Conservation (phyloP, 1,140 invertebrate genomes). For the Drosophila burlai region DNA sequence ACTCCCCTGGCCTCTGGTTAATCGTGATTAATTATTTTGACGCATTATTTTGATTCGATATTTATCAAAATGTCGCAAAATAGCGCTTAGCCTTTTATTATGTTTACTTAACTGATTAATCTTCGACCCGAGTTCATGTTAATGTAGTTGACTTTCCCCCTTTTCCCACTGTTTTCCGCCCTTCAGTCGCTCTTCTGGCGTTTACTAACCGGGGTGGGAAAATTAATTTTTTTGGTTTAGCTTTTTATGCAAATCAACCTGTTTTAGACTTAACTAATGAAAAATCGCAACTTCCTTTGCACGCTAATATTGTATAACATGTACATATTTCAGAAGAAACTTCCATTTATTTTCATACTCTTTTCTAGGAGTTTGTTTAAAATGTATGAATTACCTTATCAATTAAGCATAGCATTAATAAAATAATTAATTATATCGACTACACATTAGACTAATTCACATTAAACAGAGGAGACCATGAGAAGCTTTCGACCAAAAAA, state of each 20-base stretch:
- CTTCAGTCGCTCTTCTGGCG: neutral
- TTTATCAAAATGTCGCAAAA: slow-evolving; percentile 81
- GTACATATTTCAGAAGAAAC: neutral
- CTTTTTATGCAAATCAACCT: slow-evolving; percentile 57
- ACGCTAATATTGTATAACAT: neutral
- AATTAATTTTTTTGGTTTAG: slow-evolving; percentile 31
- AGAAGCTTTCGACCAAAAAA: neutral
- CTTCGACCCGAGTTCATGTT: slow-evolving; percentile 30
- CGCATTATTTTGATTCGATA: slow-evolving; percentile 83
- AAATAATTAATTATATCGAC: neutral
- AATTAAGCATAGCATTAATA: neutral
- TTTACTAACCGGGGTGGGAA: slow-evolving; percentile 9
- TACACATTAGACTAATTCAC: neutral
- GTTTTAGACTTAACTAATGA: slow-evolving; percentile 44
- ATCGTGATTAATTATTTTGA: slow-evolving; percentile 82
- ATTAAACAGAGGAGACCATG: neutral
- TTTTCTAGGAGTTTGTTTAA: neutral
- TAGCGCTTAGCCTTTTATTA: slow-evolving; percentile 78
- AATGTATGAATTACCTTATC: neutral
- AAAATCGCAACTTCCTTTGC: slow-evolving; percentile 60
- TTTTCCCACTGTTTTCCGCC: slow-evolving; percentile 4
- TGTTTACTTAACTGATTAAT: slow-evolving; percentile 80
- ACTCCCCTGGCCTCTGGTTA: slow-evolving; percentile 40
- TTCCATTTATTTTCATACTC: too few species aligned
- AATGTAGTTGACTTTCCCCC: slow-evolving; percentile 21